phyloP scores from a whole-genome alignment of 2,113 vertebrate species.

The Cephalopterus ornatus region DNA sequence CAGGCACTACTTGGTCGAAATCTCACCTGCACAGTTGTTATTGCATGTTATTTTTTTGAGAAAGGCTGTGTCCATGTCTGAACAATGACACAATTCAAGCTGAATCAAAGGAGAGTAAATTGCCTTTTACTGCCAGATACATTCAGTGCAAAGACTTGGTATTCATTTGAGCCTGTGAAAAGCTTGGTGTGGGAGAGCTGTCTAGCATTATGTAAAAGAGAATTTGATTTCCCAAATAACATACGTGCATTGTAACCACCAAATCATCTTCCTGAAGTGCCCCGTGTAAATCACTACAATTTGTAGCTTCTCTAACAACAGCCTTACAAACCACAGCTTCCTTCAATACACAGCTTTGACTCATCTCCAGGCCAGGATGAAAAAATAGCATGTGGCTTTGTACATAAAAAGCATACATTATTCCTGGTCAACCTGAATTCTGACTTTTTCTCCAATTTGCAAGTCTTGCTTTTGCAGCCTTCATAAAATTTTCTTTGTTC shows the following conservation, averaged over 20 bases:
- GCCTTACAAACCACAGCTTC: slow-evolving; percentile 18
- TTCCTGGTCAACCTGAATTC: not conserved
- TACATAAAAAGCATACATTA: not conserved
- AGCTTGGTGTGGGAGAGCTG: slow-evolving; percentile 14
- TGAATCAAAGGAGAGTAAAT: not conserved
- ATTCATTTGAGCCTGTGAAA: not conserved
- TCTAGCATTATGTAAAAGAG: slow-evolving; percentile 24
- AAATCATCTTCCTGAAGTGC: not conserved
- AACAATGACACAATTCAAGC: not conserved
- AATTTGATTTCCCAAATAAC: slow-evolving; percentile 20
- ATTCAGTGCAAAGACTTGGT: not conserved
- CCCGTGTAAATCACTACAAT: slow-evolving; percentile 25
- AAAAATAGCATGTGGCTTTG: not conserved
- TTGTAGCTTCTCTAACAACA: not conserved
- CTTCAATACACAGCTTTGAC: not conserved
- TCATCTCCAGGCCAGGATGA: not conserved
- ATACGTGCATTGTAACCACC: not conserved
- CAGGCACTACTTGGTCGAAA: not conserved
- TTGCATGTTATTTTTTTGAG: not conserved
- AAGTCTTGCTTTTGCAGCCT: not conserved
- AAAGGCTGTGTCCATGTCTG: not conserved
- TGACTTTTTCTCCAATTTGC: not conserved
- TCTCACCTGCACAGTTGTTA: not conserved
- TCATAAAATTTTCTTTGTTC: not conserved
- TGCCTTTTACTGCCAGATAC: not conserved